Evolutionary conservation across 2,113 vertebrate species (phyloP).

Genomic region (Suricata suricatta): DNA sequence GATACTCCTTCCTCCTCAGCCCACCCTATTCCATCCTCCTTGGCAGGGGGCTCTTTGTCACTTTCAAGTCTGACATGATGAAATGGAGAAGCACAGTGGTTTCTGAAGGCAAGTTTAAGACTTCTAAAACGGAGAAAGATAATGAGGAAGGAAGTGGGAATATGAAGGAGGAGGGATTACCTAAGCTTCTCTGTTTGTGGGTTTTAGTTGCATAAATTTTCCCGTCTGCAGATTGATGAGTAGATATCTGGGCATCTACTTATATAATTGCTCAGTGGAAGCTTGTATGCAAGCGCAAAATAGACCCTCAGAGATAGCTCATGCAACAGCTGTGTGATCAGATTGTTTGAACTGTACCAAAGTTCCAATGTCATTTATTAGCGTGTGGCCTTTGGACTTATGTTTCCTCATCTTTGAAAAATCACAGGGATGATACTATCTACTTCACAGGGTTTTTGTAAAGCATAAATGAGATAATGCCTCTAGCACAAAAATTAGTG

Average conservation of each 20-base stretch:
- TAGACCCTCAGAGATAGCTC: neutral
- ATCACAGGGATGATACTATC: slow-evolving; percentile 41
- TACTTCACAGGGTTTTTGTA: neutral
- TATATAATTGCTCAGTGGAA: neutral
- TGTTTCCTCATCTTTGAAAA: slow-evolving; percentile 19
- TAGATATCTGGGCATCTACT: neutral
- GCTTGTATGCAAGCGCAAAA: neutral
- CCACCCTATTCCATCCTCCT: neutral
- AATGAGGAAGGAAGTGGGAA: slow-evolving; percentile 10
- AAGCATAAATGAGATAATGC: slow-evolving; percentile 23
- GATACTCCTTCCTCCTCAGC: neutral
- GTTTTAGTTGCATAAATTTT: slow-evolving; percentile 16
- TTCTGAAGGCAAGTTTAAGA: neutral
- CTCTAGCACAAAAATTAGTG: slow-evolving; percentile 35
- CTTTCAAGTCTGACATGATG: neutral
- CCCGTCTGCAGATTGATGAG: neutral
- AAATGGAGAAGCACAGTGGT: neutral
- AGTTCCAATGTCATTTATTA: neutral
- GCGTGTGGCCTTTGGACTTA: neutral
- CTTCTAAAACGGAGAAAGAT: neutral
- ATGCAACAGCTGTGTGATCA: neutral
- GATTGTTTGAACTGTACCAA: neutral
- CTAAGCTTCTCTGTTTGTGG: neutral
- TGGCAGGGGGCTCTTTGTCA: neutral
- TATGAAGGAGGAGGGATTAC: neutral